phyloP scores from a whole-genome alignment of 2,797 vertebrate species.

The Tragelaphus oryx region DNA sequence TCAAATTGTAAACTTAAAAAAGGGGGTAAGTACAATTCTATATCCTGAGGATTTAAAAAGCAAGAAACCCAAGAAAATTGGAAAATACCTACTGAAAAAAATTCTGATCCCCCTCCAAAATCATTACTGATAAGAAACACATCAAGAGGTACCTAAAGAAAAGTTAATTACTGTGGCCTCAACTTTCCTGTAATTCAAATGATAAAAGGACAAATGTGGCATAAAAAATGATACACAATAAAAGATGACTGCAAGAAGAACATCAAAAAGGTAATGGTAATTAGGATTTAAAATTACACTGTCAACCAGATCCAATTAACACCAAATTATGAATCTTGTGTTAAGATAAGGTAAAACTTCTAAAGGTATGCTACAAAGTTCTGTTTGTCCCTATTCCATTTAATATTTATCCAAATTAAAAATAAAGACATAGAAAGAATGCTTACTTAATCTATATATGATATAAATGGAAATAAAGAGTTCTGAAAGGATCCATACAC shows the following conservation, averaged over 20 bases:
- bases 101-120: not conserved
- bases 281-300: not conserved
- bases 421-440: not conserved
- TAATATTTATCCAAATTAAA: not conserved
- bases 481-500: not conserved
- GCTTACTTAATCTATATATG: not conserved
- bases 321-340: not conserved
- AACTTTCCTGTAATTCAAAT: not conserved
- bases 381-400: not conserved
- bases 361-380: not conserved
- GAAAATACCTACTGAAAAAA: not conserved
- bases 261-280: not conserved
- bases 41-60: not conserved
- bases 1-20: slow-evolving; percentile 4
- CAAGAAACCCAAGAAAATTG: slow-evolving; percentile 20
- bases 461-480: slow-evolving; percentile 17
- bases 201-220: not conserved
- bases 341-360: not conserved
- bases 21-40: not conserved
- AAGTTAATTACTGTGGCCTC: not conserved
- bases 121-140: not conserved
- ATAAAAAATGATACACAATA: not conserved
- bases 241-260: not conserved
- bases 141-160: not conserved
- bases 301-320: not conserved